Percentiles rank a stretch among this genome's conserved stretches.
phyloP scores from a whole-genome alignment of 2,113 vertebrate genomes.

The Nymphicus hollandicus region DNA sequence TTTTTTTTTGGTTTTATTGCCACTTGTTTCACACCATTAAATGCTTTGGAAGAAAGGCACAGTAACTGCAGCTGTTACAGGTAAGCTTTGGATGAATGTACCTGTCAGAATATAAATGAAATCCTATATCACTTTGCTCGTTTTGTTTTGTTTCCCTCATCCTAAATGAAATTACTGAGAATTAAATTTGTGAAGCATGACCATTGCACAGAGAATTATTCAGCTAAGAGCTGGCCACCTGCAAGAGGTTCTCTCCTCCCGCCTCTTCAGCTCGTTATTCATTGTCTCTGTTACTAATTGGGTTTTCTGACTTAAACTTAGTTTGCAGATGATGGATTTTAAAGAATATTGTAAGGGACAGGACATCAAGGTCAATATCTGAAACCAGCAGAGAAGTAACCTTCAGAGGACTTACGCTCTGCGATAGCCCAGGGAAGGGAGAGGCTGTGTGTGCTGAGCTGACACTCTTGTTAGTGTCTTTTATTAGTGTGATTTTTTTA shows the following conservation, averaged over 20 bases:
- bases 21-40: conserved; percentile 39
- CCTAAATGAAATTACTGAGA: conserved; percentile 71
- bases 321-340: conserved; percentile 69
- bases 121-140: conserved; percentile 54
- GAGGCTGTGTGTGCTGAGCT: not conserved
- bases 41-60: conserved; percentile 13
- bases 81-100: conserved; percentile 63
- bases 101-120: conserved; percentile 65
- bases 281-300: conserved; percentile 72
- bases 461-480: not conserved
- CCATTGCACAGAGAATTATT: conserved; percentile 39
- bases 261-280: conserved; percentile 56
- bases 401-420: not conserved
- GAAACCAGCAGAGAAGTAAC: conserved; percentile 17
- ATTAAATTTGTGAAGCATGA: conserved; percentile 73
- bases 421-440: not conserved
- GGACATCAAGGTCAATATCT: conserved; percentile 32
- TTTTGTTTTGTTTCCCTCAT: conserved; percentile 47
- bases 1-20: not conserved
- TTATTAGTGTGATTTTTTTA: not conserved
- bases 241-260: conserved; percentile 38
- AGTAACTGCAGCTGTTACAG: conserved; percentile 8
- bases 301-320: conserved; percentile 66
- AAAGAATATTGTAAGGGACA: conserved; percentile 43
- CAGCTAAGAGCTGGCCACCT: conserved; percentile 52